Evolutionary conservation across 2,888 invertebrate species (phyloP).

Genomic region (Vanessa cardui): DNA sequence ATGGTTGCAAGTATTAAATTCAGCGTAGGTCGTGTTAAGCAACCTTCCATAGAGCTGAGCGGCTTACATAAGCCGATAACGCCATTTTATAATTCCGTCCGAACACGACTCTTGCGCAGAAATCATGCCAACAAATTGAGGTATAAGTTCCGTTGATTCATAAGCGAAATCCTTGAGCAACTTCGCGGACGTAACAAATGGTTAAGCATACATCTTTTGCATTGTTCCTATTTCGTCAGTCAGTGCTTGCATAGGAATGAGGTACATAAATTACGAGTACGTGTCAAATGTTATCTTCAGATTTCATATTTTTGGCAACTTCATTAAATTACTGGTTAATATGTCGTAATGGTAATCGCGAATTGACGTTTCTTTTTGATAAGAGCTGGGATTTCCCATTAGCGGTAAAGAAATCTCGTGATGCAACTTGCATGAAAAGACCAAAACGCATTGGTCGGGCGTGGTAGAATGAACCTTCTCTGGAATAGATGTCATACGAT

Average conservation of each 20-base stretch:
- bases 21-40: slow-evolving; percentile 27
- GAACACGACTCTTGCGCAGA: slow-evolving; percentile 37
- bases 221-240: slow-evolving; percentile 30
- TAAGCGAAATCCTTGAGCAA: slow-evolving; percentile 46
- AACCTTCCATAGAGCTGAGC: slow-evolving; percentile 32
- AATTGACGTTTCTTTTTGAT: too few relatives aligned
- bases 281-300: slow-evolving; percentile 19
- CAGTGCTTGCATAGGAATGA: slow-evolving; percentile 11
- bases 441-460: too few relatives aligned
- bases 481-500: too few relatives aligned
- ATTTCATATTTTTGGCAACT: slow-evolving; percentile 16
- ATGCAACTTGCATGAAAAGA: too few relatives aligned
- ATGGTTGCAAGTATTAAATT: slow-evolving; percentile 26
- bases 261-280: background rate
- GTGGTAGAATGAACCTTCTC: too few relatives aligned
- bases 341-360: background rate
- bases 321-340: background rate
- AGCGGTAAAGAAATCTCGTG: too few relatives aligned
- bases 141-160: slow-evolving; percentile 46
- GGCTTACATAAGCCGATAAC: slow-evolving; percentile 51
- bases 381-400: too few relatives aligned
- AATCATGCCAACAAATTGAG: slow-evolving; percentile 48
- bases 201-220: slow-evolving; percentile 38
- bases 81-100: slow-evolving; percentile 58
- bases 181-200: slow-evolving; percentile 31